Conservation (phyloP, 2,113 vertebrate genomes). For the Noctilio leporinus region DNA sequence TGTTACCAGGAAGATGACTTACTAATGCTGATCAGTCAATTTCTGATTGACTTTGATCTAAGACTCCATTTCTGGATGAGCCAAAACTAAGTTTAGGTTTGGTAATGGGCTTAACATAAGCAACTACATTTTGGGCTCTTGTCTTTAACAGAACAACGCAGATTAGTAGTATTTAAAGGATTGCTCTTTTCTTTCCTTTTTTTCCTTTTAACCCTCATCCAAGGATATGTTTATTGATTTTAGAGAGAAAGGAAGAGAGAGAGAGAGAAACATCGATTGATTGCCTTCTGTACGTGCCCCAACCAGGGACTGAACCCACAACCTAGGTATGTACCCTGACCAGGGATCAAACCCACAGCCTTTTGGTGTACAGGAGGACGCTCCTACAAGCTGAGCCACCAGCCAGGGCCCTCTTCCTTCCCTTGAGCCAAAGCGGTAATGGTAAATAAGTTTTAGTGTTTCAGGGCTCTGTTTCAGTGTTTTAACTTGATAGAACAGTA, state of each 20-base stretch:
- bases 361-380: too few relatives aligned
- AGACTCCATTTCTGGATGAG: not conserved
- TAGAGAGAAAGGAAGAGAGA: too few relatives aligned
- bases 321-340: too few relatives aligned
- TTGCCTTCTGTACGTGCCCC: too few relatives aligned
- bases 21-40: not conserved
- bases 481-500: not conserved
- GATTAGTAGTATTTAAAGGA: not conserved
- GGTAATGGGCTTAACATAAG: not conserved
- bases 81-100: not conserved
- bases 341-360: too few relatives aligned
- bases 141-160: not conserved
- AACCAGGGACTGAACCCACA: too few relatives aligned
- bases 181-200: not conserved
- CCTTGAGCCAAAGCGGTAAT: not conserved
- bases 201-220: too few relatives aligned
- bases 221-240: too few relatives aligned
- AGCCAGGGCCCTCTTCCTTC: not conserved
- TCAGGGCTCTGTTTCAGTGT: not conserved
- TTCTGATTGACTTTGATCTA: not conserved
- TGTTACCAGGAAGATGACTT: not conserved
- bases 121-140: not conserved
- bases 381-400: too few relatives aligned
- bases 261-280: too few relatives aligned
- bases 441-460: not conserved